Evolutionary conservation across 1,140 invertebrate species (phyloP), one percentile per base, ranked within the genome.

Genomic region (Melipona quadrifasciata): DNA sequence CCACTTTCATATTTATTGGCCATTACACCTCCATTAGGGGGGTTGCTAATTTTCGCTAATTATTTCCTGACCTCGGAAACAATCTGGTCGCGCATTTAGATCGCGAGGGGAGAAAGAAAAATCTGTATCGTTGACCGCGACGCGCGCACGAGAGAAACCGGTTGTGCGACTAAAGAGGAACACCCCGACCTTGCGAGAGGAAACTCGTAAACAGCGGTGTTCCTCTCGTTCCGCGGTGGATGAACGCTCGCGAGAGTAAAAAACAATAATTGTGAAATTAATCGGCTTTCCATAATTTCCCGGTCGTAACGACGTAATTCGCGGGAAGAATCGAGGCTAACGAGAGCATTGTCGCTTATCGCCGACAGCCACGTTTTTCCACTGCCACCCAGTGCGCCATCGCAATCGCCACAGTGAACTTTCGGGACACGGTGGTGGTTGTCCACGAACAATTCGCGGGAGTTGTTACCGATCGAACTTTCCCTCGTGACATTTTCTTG

Each of bases 211-310:
- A n/a, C 1, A 27, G 14, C 12, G 61, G 0, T 24, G 47, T 4
- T 39, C 12, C 24, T 1, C 21, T 31, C 2, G 27, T 47, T 24
- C 19, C 17, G 34, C 24, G 11, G 24, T 12, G 19, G 24, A 61
- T 5, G 24, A 12, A 14, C 12, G 31, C 17, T 47, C 16, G 17
- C 19, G 4, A 61, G 24, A 19, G 19, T 55, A 10, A 70, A 68
- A 31, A 71, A 80, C n/a, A 53, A 24, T 57, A 68, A 57, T 67
- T 68, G 57, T 65, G 57, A 82, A 82, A 82, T 58, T 75, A 75
- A 82, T 82, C 80, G 80, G 80, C 58, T 82, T 31, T 55, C 58
- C 80, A 53, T 65, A 73, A 81, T 81, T 73, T 81, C 21, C 21
- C 70, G 70, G 24, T 64, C 4, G 31, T 31, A 61, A 71, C 70